Conservation (phyloP, 2,113 vertebrate genomes). For the Sturnus vulgaris region DNA sequence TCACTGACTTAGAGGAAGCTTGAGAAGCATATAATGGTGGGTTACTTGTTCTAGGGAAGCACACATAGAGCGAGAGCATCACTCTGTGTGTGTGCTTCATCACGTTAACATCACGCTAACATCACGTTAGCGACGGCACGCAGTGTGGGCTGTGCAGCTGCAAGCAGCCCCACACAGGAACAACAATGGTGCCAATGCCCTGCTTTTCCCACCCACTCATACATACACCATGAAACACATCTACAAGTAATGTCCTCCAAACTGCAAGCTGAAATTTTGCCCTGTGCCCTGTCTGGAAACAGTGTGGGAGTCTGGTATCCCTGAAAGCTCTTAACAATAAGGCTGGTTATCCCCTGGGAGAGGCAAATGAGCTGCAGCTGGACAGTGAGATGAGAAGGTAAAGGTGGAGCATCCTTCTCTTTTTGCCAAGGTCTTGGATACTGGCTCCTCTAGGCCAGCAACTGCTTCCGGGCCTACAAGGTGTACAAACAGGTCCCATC, state of each 20-base stretch:
- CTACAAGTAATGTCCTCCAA: not conserved
- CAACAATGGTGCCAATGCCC: rapidly evolving
- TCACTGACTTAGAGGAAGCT: not conserved
- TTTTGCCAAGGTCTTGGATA: not conserved
- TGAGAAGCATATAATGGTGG: not conserved
- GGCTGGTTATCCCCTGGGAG: not conserved
- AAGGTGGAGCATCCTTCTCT: not conserved
- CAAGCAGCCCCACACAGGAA: not conserved
- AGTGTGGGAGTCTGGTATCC: not conserved
- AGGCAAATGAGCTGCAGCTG: not conserved
- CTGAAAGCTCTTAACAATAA: not conserved
- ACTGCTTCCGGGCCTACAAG: not conserved
- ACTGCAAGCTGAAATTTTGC: not conserved
- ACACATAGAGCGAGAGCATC: not conserved
- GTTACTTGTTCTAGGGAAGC: not conserved
- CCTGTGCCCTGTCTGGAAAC: not conserved
- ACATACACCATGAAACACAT: not conserved
- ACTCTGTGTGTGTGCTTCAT: too few relatives aligned
- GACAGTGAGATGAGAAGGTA: not conserved
- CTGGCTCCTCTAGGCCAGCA: not conserved
- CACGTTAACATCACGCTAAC: too few relatives aligned
- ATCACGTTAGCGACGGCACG: rapidly evolving
- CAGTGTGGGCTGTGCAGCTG: rapidly evolving
- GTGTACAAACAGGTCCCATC: not conserved
- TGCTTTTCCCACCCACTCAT: not conserved